A percentile compares a stretch with the other conserved stretches of the same genome.
Conservation (phyloP, 2,797 vertebrate genomes). For the Orientallactaga sibirica region DNA sequence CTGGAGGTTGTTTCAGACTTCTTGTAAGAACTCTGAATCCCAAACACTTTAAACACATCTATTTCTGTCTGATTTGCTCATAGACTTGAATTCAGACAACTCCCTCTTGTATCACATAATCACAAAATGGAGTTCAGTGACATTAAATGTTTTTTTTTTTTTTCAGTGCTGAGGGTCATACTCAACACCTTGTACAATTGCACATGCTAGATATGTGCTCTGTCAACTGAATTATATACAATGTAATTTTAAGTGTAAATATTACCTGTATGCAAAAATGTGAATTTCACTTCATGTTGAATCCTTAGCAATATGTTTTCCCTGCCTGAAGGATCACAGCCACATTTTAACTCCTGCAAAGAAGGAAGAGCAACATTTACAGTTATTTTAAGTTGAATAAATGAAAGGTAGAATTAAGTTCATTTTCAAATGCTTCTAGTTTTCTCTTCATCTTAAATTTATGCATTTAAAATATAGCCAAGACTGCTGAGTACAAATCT, state of each 20-base stretch:
- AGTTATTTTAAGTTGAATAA: constrained; percentile 57
- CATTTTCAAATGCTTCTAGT: constrained; percentile 54
- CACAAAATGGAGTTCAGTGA: not conserved
- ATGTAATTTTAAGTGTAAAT: constrained; percentile 39
- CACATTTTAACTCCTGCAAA: constrained; percentile 18
- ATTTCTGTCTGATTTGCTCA: not conserved
- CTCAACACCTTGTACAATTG: not conserved
- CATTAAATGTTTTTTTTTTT: not conserved
- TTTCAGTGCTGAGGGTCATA: too few relatives aligned
- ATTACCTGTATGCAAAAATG: not conserved
- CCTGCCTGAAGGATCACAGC: not conserved
- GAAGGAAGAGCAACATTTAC: not conserved
- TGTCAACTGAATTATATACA: not conserved
- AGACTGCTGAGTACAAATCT: constrained; percentile 7
- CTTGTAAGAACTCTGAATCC: constrained; percentile 3
- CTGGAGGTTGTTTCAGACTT: constrained; percentile 4
- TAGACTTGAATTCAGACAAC: not conserved
- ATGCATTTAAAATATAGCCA: constrained; percentile 18
- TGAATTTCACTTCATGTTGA: constrained; percentile 48
- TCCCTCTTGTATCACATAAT: not conserved
- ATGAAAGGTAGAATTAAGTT: constrained; percentile 3
- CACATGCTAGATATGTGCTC: not conserved
- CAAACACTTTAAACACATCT: not conserved
- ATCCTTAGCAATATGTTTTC: constrained; percentile 22
- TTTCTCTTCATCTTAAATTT: constrained; percentile 43